These are phyloP conservation scores for Hemichromis elongatus DNA, from an alignment of 2,113 vertebrate species.

Conservation along the genomic window DNA sequence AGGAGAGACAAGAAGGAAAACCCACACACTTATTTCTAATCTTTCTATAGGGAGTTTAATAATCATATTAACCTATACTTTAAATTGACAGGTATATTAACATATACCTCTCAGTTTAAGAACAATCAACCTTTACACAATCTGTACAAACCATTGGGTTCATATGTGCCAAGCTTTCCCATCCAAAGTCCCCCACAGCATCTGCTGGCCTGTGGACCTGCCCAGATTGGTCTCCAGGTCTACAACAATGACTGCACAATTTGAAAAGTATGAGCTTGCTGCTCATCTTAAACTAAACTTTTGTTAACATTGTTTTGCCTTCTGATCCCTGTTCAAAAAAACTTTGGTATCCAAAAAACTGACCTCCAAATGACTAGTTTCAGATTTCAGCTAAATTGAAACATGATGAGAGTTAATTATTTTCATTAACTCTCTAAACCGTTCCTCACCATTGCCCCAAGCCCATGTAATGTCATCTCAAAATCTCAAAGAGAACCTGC, in stretches of 20 bases:
- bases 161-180: not conserved
- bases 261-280: not conserved
- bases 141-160: not conserved
- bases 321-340: not conserved
- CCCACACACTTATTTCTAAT: fast-evolving
- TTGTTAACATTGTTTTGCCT: not conserved
- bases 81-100: not conserved
- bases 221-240: not conserved
- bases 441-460: not conserved
- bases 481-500: not conserved
- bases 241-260: not conserved
- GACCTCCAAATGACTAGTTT: not conserved
- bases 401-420: not conserved
- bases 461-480: not conserved
- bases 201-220: not conserved
- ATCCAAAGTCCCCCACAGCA: not conserved
- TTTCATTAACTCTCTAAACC: not conserved
- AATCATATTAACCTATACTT: not conserved
- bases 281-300: not conserved
- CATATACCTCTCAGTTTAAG: not conserved
- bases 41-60: not conserved
- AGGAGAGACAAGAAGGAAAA: not conserved
- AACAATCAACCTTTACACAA: not conserved
- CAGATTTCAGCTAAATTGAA: not conserved
- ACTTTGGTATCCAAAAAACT: not conserved